phyloP scores from a whole-genome alignment of 2,113 vertebrate species.

The Fulmarus glacialis region DNA sequence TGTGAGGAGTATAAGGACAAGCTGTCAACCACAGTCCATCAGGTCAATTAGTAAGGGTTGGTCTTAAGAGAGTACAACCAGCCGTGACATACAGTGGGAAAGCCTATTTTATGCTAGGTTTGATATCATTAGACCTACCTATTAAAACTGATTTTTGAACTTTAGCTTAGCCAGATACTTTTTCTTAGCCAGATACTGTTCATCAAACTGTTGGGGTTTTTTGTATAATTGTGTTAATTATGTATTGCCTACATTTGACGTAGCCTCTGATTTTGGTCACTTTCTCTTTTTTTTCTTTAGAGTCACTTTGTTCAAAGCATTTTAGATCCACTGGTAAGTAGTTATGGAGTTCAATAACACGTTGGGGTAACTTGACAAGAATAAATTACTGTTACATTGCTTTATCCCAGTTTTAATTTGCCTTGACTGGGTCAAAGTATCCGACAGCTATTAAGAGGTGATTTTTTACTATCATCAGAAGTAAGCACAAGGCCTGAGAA shows the following conservation, averaged over 20 bases:
- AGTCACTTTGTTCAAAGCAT: not conserved
- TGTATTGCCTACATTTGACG: not conserved
- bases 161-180: too few relatives aligned
- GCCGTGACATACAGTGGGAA: not conserved
- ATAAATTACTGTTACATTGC: not conserved
- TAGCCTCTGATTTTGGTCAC: not conserved
- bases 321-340: not conserved
- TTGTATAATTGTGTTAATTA: not conserved
- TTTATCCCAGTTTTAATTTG: not conserved
- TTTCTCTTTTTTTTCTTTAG: not conserved
- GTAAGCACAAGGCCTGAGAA: not conserved
- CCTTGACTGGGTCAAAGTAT: not conserved
- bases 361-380: not conserved
- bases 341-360: not conserved
- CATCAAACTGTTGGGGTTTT: not conserved
- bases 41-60: not conserved
- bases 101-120: not conserved
- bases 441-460: not conserved
- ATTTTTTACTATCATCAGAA: not conserved
- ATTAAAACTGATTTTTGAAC: not conserved
- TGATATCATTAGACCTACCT: not conserved
- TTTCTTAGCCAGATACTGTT: not conserved
- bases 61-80: not conserved
- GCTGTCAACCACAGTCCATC: not conserved
- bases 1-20: not conserved